These are phyloP conservation scores for Centruroides sculpturatus DNA, from an alignment of 1,140 invertebrate genomes.

Conservation along the genomic window DNA sequence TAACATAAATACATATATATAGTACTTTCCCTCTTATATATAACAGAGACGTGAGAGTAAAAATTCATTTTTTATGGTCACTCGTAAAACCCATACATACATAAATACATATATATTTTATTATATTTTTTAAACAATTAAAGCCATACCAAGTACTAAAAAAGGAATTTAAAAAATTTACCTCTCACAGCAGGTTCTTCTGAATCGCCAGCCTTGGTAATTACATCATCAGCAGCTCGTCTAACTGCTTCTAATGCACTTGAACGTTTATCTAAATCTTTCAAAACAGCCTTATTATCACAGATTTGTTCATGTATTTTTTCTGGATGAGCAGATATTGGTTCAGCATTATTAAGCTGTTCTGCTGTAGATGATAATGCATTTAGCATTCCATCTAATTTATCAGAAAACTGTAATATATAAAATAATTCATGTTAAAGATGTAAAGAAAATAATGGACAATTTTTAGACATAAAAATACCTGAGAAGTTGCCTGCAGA, in stretches of 20 bases:
- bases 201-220: constrained; percentile 74
- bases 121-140: no score
- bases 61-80: no score
- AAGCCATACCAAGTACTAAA: no score
- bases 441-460: not conserved
- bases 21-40: no score
- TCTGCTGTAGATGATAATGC: constrained; percentile 81
- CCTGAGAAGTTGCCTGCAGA: constrained; percentile 48
- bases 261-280: constrained; percentile 79
- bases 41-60: no score
- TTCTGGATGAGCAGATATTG: constrained; percentile 85
- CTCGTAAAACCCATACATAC: no score
- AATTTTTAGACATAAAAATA: constrained; percentile 12
- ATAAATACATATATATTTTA: no score
- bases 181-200: constrained; percentile 75
- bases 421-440: not conserved
- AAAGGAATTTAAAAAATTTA: constrained; percentile 6
- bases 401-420: constrained; percentile 66
- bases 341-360: constrained; percentile 69
- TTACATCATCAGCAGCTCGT: constrained; percentile 80
- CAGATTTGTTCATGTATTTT: constrained; percentile 88
- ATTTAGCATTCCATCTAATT: constrained; percentile 90
- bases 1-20: no score
- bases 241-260: constrained; percentile 85
- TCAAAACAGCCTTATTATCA: constrained; percentile 76